Evolutionary conservation across 2,113 vertebrate species (phyloP), one percentile per base, ranked within the genome.

Genomic region (Podarcis cretensis): DNA sequence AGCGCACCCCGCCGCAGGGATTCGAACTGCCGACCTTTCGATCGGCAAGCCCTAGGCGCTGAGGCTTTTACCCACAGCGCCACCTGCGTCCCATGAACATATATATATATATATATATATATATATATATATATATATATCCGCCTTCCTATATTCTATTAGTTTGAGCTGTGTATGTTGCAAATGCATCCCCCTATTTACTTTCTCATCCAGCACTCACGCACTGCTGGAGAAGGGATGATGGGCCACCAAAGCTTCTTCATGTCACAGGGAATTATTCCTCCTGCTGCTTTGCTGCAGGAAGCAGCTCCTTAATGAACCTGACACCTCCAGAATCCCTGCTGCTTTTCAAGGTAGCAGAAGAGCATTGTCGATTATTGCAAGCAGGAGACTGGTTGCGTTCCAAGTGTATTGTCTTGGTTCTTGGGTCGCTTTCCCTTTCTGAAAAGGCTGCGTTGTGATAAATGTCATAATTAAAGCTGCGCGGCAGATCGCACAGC

Each of bases 401-500:
- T 95, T 95, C 85, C 90, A 92, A 96, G 96, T 91, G 90, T 73
- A 92, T 88, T 92, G 87, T 89, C 91, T 92, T 93, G 82, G 91
- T 81, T 90, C 78, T 88, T 92, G 88, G 85, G 89, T 63, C 18
- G 59, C 92, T 94, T 94, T 35, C 83, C 35, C 92, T 32, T 89
- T 85, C 92, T 93, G 86, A 91, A 77, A 91, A 92, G 92, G 80
- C 83, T 89, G 87, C 81, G 54, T 78, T 87, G 83, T 94, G 89
- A 96, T 92, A 91, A 93, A 95, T 96, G 91, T 86, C 90, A 91
- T 94, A 91, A 95, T 96, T 96, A 96, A 94, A 88, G 43, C 68
- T 2, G 25, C n/a, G 81, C 88, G 92, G 87, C 57, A 59, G 80
- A 65, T 86, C 87, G 63, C 91, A 43, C 63, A 35, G 85, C 78